phyloP scores from a whole-genome alignment of 2,113 vertebrate genomes.

The Ifrita kowaldi region DNA sequence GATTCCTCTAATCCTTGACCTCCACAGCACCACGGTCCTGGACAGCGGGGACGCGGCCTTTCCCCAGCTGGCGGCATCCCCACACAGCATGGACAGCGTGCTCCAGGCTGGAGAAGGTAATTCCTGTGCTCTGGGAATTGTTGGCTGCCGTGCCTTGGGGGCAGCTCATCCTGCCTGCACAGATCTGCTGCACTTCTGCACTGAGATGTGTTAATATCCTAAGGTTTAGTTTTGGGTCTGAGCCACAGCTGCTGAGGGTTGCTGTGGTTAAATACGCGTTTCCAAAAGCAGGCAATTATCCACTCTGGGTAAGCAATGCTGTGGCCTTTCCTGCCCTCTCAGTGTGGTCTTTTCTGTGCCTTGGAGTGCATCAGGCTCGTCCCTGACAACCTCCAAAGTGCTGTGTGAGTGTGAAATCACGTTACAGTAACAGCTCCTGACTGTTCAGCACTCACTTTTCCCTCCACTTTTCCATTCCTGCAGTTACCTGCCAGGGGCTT shows the following conservation, averaged over 20 bases:
- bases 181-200: background rate
- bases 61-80: conserved; percentile 85
- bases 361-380: background rate
- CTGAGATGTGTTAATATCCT: background rate
- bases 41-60: conserved; percentile 84
- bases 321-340: background rate
- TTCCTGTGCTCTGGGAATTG: background rate
- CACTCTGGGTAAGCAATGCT: background rate
- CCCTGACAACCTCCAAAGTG: background rate
- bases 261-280: background rate
- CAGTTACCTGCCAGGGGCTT: background rate
- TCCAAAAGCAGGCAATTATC: background rate
- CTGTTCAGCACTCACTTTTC: background rate
- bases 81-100: conserved; percentile 93
- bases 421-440: background rate
- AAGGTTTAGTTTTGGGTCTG: background rate
- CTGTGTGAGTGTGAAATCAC: background rate
- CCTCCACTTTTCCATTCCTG: background rate
- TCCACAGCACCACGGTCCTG: conserved; percentile 78
- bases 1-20: background rate
- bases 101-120: conserved; percentile 88
- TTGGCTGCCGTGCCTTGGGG: background rate
- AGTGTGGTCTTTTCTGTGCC: background rate
- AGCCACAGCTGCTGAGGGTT: background rate
- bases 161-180: background rate